phyloP scores from a whole-genome alignment of 2,888 invertebrate species.

The Lymantria monacha region DNA sequence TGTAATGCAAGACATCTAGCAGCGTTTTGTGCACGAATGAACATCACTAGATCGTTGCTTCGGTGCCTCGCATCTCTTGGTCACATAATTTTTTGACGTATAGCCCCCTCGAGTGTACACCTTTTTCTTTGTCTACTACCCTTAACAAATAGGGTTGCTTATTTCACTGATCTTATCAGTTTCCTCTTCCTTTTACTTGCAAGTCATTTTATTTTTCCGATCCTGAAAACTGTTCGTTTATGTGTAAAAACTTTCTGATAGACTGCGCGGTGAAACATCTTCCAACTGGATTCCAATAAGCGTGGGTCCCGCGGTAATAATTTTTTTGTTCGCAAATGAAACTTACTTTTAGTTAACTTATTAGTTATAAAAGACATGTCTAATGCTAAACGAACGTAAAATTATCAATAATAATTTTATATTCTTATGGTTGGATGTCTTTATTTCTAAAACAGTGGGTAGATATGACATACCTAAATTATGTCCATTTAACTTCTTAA shows the following conservation, averaged over 20 bases:
- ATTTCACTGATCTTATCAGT: constrained; percentile 27
- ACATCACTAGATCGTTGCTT: constrained; percentile 12
- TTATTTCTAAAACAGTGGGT: no score
- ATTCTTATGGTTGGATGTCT: no score
- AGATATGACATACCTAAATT: no score
- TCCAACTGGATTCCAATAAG: no score
- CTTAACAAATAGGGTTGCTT: constrained; percentile 52
- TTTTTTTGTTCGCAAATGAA: no score
- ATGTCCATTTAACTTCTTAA: no score
- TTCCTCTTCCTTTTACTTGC: constrained; percentile 8
- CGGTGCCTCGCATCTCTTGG: constrained; percentile 29
- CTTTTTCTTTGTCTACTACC: constrained; percentile 59
- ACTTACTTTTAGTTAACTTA: no score
- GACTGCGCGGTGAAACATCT: no score
- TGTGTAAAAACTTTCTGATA: neutral
- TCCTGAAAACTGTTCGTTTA: neutral
- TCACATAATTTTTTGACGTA: constrained; percentile 68
- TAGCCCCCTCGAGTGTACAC: constrained; percentile 55
- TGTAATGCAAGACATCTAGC: constrained; percentile 15
- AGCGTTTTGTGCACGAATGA: constrained; percentile 23
- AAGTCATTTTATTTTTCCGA: constrained; percentile 1
- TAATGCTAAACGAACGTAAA: no score
- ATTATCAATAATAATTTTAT: no score
- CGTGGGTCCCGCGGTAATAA: no score
- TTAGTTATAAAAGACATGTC: no score